Conservation (phyloP, 2,797 vertebrate genomes). For the Holocentrus rufus region DNA sequence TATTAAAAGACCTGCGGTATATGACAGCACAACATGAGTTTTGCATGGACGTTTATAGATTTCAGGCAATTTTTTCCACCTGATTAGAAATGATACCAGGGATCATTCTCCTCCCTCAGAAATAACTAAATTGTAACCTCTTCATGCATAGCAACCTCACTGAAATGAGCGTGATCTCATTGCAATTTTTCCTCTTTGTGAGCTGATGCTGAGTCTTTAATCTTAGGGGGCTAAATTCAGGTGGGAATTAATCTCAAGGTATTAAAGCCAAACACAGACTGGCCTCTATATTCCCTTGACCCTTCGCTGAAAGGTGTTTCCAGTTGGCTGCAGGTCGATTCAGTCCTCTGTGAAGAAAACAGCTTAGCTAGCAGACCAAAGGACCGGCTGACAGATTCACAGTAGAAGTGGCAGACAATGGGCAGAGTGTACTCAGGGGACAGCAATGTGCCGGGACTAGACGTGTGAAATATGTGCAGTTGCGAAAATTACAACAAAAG, state of each 20-base stretch:
- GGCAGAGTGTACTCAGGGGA: conserved; percentile 50
- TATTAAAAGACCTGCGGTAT: too few species aligned
- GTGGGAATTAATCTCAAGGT: not conserved
- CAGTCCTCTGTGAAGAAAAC: conserved; percentile 50
- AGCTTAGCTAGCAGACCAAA: conserved; percentile 45
- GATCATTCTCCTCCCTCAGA: too few species aligned
- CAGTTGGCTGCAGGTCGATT: conserved; percentile 54
- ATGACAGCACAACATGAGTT: too few species aligned
- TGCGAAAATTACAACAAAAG: not conserved
- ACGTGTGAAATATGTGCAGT: not conserved
- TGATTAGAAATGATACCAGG: too few species aligned
- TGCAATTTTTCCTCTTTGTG: too few species aligned
- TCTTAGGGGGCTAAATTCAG: too few species aligned
- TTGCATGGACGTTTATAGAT: too few species aligned
- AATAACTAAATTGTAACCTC: too few species aligned
- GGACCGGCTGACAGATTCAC: conserved; percentile 47
- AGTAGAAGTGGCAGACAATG: conserved; percentile 5
- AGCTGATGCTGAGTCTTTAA: too few species aligned
- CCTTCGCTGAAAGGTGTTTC: conserved; percentile 56
- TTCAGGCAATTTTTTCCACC: too few species aligned
- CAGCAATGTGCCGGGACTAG: conserved; percentile 12
- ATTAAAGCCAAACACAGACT: conserved; percentile 32
- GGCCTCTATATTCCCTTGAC: conserved; percentile 33
- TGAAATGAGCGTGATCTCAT: too few species aligned
- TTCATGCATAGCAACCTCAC: too few species aligned